Percentiles rank a stretch among this genome's conserved stretches.
These are phyloP conservation scores for Epinotia demarniana DNA, from an alignment of 2,888 invertebrate species.

Conservation along the genomic window DNA sequence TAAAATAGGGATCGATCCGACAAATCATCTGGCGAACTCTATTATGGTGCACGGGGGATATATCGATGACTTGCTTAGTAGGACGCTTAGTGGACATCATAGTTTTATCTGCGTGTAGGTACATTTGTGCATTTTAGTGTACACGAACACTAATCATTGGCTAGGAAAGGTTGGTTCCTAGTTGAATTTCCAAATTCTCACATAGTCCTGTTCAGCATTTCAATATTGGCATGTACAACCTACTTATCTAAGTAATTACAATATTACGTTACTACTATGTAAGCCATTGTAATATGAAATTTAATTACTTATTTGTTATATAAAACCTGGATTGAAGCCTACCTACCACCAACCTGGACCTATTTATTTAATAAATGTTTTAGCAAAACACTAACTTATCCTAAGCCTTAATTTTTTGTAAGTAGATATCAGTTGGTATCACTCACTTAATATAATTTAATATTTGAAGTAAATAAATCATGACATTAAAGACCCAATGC, in stretches of 20 bases:
- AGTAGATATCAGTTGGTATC: no score
- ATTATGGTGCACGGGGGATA: conserved; percentile 59
- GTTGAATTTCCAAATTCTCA: neutral
- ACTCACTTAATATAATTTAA: no score
- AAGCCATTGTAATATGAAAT: neutral
- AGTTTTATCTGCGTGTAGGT: conserved; percentile 1
- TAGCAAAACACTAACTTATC: no score
- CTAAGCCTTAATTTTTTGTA: no score
- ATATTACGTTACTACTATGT: neutral
- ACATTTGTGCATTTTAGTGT: neutral
- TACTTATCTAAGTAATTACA: no score
- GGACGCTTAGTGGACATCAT: conserved; percentile 33
- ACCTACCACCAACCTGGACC: no score
- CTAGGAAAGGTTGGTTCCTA: neutral
- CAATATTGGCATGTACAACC: no score
- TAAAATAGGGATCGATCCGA: conserved; percentile 85
- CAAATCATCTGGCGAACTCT: conserved; percentile 83
- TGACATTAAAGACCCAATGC: neutral
- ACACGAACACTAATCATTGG: neutral
- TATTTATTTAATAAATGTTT: no score
- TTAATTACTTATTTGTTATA: no score
- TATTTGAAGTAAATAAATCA: no score
- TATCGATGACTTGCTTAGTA: conserved; percentile 45
- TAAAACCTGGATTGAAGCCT: no score
- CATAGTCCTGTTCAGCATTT: no score